Evolutionary conservation across 2,797 vertebrate species (phyloP).

Genomic region (Hylomyscus alleni): DNA sequence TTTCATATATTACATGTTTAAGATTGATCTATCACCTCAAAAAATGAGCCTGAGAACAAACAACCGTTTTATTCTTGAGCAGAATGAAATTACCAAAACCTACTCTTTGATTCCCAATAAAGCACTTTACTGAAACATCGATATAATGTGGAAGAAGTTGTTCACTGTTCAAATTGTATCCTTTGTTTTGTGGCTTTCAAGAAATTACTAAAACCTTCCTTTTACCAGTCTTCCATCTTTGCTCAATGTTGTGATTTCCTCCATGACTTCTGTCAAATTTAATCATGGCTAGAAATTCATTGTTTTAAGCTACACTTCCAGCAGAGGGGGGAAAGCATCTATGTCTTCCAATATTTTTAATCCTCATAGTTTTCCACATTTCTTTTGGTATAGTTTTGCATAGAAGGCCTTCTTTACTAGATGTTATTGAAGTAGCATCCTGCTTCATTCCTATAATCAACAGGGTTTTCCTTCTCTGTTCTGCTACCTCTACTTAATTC

Average conservation of each 20-base stretch:
- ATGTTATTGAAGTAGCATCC: neutral
- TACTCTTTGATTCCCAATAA: neutral
- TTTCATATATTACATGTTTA: conserved; percentile 26
- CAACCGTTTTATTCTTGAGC: neutral
- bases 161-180: neutral
- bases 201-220: neutral
- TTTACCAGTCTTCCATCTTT: neutral
- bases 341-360: neutral
- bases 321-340: neutral
- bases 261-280: neutral
- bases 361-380: neutral
- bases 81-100: neutral
- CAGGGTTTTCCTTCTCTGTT: neutral
- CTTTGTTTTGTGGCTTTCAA: neutral
- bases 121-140: neutral
- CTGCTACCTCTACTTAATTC: neutral
- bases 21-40: neutral
- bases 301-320: neutral
- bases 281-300: neutral
- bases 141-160: neutral
- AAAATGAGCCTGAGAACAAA: neutral
- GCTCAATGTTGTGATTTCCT: neutral
- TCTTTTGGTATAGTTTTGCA: neutral
- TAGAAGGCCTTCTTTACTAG: neutral
- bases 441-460: neutral